Evolutionary conservation across 2,113 vertebrate genomes (phyloP).

Genomic region (Dasyurus viverrinus): DNA sequence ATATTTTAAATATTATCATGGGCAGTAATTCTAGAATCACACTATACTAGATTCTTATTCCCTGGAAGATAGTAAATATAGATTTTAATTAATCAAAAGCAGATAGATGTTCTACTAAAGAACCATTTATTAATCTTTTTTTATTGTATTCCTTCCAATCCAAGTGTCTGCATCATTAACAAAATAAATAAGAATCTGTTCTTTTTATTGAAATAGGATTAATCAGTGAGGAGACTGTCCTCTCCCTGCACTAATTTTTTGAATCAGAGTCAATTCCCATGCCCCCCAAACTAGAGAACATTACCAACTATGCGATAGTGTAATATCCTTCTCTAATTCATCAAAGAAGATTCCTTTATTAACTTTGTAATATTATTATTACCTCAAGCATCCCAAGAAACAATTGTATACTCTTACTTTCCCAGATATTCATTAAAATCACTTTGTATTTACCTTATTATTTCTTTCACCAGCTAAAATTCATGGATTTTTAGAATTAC

Average conservation of each 20-base stretch:
- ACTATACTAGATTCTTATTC: neutral
- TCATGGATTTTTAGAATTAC: neutral
- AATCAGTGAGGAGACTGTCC: neutral
- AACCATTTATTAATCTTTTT: neutral
- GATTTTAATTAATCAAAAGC: neutral
- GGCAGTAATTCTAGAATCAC: neutral
- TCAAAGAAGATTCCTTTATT: neutral
- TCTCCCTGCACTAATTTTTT: neutral
- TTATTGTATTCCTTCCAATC: no score
- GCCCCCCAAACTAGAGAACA: neutral
- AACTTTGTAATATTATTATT: neutral
- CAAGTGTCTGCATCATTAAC: neutral
- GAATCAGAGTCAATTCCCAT: neutral
- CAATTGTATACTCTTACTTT: neutral
- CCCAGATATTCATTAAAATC: neutral
- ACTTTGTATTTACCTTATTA: neutral
- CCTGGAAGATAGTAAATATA: neutral
- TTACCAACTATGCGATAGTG: neutral
- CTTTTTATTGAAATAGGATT: neutral
- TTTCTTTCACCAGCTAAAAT: no score
- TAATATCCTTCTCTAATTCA: neutral
- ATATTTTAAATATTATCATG: neutral
- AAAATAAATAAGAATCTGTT: neutral
- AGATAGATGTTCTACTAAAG: neutral
- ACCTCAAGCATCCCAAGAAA: neutral